phyloP scores from a whole-genome alignment of 2,113 vertebrate genomes.

The Nothocercus nigrocapillus region DNA sequence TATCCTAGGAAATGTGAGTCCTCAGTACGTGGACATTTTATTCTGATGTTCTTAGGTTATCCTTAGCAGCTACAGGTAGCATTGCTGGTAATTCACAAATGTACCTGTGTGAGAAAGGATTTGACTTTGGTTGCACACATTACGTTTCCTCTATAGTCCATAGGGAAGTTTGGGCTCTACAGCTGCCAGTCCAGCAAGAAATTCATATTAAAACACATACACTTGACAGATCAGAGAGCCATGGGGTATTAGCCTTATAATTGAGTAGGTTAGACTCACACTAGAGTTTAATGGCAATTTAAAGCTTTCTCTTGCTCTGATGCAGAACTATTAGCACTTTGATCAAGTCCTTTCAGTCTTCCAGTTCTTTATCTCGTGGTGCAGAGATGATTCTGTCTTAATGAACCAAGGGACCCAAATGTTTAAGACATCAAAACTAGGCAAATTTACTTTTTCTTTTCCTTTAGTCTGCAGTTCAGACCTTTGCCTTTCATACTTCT shows the following conservation, averaged over 20 bases:
- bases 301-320: neutral
- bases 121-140: neutral
- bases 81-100: neutral
- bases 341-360: neutral
- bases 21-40: fast-evolving
- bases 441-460: neutral
- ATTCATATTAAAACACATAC: neutral
- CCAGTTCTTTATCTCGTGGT: neutral
- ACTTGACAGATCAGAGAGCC: neutral
- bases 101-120: fast-evolving
- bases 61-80: neutral
- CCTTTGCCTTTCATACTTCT: neutral
- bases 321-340: neutral
- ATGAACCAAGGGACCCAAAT: neutral
- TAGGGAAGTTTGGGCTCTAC: neutral
- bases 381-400: neutral
- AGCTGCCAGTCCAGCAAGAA: neutral
- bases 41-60: fast-evolving
- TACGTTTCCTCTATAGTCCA: fast-evolving
- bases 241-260: neutral
- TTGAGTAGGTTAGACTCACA: neutral
- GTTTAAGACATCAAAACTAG: neutral
- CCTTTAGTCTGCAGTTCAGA: neutral
- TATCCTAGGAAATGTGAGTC: neutral
- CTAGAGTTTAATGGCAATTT: neutral